Percentiles rank a stretch among this genome's conserved stretches.
Evolutionary conservation across 2,888 invertebrate genomes (phyloP).

Genomic region (Pseudeuparius sepicola): DNA sequence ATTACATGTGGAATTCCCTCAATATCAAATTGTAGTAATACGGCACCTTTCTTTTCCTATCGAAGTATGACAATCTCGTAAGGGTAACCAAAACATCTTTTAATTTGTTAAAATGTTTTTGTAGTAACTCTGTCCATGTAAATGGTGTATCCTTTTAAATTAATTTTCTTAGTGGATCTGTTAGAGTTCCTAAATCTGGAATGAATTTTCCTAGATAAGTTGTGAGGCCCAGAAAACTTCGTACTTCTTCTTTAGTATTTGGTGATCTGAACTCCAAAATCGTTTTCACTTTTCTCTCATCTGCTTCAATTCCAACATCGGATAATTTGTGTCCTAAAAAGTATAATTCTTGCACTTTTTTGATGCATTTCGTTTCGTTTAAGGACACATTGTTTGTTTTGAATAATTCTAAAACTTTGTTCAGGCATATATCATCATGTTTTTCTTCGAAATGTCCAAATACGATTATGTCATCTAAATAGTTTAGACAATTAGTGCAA

Average conservation of each 20-base stretch:
- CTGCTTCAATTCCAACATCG: constrained; percentile 17
- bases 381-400: too few relatives aligned
- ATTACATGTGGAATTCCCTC: too few relatives aligned
- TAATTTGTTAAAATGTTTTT: constrained; percentile 4
- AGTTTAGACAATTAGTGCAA: constrained; percentile 25
- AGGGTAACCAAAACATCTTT: too few relatives aligned
- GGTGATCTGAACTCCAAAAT: constrained; percentile 22
- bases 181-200: constrained; percentile 11
- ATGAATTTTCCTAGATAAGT: too few relatives aligned
- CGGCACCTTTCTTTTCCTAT: too few relatives aligned
- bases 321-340: constrained; percentile 18
- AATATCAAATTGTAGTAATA: constrained; percentile 17
- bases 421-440: too few relatives aligned
- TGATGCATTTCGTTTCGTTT: too few relatives aligned
- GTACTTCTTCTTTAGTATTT: constrained; percentile 21
- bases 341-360: constrained; percentile 10
- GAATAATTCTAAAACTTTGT: too few relatives aligned
- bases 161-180: constrained; percentile 16
- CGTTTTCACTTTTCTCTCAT: constrained; percentile 15
- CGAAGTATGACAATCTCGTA: too few relatives aligned
- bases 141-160: too few relatives aligned
- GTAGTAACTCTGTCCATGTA: constrained; percentile 7
- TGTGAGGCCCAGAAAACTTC: constrained; percentile 21
- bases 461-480: too few relatives aligned
- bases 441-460: constrained; percentile 24